Base-by-base conservation (phyloP, 2,888 invertebrate genomes). In the Diarsia brunnea region DNA sequence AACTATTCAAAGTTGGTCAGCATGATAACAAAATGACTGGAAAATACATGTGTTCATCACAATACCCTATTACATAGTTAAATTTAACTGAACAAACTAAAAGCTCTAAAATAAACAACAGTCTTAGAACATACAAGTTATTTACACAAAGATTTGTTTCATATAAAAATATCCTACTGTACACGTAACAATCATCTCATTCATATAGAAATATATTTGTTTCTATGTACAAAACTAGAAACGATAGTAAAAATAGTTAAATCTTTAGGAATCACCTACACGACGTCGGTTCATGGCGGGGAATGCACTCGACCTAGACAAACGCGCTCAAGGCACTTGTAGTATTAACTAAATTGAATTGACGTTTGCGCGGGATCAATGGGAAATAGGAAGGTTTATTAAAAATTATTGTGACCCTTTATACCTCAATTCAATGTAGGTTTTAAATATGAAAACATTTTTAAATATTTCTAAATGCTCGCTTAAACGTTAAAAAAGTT, bases 81-180 rank as follows among this genome's bases (percentile, higher is more conserved):
- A 92, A 93, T 91, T 92, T 91, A 94, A 94, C 91, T 91, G 93
- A 96, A 95, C 95, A 92, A 95, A 95, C 95, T 95, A 96, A 95
- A 96, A 93, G 93, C 95, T 96, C 95, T 96, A 95, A 93, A 94
- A 93, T 94, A 93, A 95, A 95, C 96, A 96, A 96, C 96, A 96
- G 96, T 96, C 96, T 96, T 96, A 96, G 92, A 93, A 95, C 92
- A 94, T 95, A 96, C 93, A 94, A 92, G 93, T 94, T 96, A 95
- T 96, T 96, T 96, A 96, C 96, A 96, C 94, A 94, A 94, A 95
- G 92, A 93, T 95, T 95, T 85, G 73, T 87, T 89, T 87, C 88
- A 94, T 95, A 96, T 91, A 95, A 95, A 96, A 96, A 95, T 96
- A 95, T 92, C 92, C 95, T 96, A 96, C 95, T 95, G 94, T 96